Evolutionary conservation across 2,113 vertebrate genomes (phyloP), one percentile per base, ranked within the genome.

Genomic region (Vidua macroura): DNA sequence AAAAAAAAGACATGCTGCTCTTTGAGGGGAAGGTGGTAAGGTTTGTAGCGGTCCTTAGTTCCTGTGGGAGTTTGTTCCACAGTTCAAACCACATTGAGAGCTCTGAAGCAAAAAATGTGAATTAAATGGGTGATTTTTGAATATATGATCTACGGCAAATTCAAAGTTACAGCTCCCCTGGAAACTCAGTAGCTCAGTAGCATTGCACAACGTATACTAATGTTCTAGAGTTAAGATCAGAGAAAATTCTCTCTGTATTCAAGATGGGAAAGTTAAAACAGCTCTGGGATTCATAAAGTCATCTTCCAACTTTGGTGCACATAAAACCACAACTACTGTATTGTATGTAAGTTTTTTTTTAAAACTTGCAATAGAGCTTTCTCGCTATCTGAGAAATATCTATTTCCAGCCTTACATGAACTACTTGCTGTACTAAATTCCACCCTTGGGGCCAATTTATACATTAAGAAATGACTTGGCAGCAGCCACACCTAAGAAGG

Each of bases 241-340:
- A 92, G 83, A 83, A 92, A 96, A 95, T 83, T 81, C 79, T 78
- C 31, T 88, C 58, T 83, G 75, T 86, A 86, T 96, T 77, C 90
- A 93, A 60, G 39, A 70, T 2, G 10, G 76, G 69, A 76, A 94
- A 90, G 93, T 96, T 95, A 96, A 81, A 96, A 90, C 80, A 88
- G 92, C 90, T 82, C 56, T 92, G 94, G 90, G 95, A 97, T 84
- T 95, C 90, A 96, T 96, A 94, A 96, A 96, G 69, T 94, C 92
- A 90, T 96, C 95, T 92, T 92, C 69, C 53, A 83, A 78, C 93
- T 94, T 86, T 66, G 85, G 68, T 68, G 82, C 73, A 84, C 77
- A 83, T 96, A 97, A 96, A 96, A 41, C 33, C 73, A 77, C 66
- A 95, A 94, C 83, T 88, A 88, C 80, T 58, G 73, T 72, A 88